phyloP scores from a whole-genome alignment of 2,888 invertebrate genomes.

The Drosophila maculinotata region DNA sequence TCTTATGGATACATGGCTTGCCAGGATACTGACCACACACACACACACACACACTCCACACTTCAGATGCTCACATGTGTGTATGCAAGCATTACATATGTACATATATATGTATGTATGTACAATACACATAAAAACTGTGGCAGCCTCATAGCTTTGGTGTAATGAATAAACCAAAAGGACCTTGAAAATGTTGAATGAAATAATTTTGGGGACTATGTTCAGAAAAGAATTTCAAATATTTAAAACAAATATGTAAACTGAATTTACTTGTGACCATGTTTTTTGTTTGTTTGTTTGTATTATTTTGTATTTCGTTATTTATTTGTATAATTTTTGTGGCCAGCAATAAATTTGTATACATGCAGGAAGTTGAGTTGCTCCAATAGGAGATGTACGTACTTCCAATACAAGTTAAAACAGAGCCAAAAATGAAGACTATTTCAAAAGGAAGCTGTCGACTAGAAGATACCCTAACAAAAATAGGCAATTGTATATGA shows the following conservation, averaged over 20 bases:
- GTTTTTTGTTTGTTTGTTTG: constrained; percentile 24
- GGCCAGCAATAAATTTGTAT: constrained; percentile 30
- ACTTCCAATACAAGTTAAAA: not conserved
- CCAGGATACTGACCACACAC: constrained; percentile 16
- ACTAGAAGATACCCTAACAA: not conserved
- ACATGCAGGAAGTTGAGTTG: constrained; percentile 9
- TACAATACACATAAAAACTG: constrained; percentile 8
- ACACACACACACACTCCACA: too few species aligned
- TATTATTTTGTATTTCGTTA: constrained; percentile 24
- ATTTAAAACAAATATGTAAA: constrained; percentile 45
- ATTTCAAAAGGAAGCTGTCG: not conserved
- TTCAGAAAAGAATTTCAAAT: constrained; percentile 46
- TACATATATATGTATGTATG: not conserved
- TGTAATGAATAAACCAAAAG: constrained; percentile 52
- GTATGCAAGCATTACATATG: not conserved
- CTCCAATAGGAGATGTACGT: constrained; percentile 5
- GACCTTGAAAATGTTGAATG: constrained; percentile 49
- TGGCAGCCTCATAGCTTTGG: constrained; percentile 35
- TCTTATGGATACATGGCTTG: constrained; percentile 10
- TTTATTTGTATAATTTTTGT: constrained; percentile 32
- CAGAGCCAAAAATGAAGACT: not conserved
- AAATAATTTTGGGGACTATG: constrained; percentile 44
- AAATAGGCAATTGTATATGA: too few species aligned
- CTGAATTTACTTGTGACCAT: constrained; percentile 33
- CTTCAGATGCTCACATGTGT: too few species aligned